Evolutionary conservation across 2,888 invertebrate genomes (phyloP).

Genomic region (Eupithecia vulgata): DNA sequence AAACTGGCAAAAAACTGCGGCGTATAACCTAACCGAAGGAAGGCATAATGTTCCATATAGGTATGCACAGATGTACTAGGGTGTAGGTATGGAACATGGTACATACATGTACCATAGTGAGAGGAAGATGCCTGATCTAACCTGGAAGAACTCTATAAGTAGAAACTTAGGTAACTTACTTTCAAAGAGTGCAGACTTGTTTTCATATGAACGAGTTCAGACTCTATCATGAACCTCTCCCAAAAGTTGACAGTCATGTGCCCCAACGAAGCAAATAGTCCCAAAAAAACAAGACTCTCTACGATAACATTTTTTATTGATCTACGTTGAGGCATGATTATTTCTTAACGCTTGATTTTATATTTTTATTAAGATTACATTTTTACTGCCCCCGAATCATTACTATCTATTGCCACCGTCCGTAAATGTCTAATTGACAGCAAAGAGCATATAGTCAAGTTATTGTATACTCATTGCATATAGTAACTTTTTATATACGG

Average conservation of each 20-base stretch:
- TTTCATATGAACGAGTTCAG: conserved; percentile 63
- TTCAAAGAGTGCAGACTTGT: conserved; percentile 60
- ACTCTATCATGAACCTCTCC: conserved; percentile 64
- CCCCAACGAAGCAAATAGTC: conserved; percentile 59
- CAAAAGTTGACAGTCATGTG: conserved; percentile 66
- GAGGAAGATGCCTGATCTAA: neutral
- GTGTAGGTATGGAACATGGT: no score
- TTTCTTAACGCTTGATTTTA: conserved; percentile 18
- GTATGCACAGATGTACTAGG: no score
- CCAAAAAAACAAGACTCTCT: conserved; percentile 60
- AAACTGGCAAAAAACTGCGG: neutral
- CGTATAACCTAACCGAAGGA: neutral
- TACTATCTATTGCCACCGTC: neutral
- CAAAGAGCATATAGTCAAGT: no score
- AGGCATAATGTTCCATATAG: no score
- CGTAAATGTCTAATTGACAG: neutral
- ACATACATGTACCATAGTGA: neutral
- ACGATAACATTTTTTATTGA: conserved; percentile 52
- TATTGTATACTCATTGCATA: no score
- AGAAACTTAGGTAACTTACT: conserved; percentile 49
- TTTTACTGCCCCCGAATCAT: conserved; percentile 8
- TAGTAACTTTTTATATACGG: no score
- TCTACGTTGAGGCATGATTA: conserved; percentile 55
- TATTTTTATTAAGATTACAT: conserved; percentile 24
- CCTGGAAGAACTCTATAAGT: neutral